Conservation (phyloP, 2,113 vertebrate species). For the Paradoxurus hermaphroditus region DNA sequence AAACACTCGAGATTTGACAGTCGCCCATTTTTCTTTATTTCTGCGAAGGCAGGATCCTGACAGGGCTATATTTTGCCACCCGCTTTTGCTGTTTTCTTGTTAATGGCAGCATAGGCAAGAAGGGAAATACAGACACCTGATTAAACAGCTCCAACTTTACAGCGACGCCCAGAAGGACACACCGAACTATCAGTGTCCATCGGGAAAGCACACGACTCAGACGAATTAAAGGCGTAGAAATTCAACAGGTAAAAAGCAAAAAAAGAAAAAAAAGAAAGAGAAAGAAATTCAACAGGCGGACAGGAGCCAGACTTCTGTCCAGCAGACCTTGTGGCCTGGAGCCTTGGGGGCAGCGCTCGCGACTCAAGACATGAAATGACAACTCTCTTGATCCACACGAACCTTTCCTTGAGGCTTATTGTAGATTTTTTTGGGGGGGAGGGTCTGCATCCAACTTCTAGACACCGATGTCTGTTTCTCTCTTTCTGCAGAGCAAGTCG, state of each 20-base stretch:
- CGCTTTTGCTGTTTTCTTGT: constrained; percentile 80
- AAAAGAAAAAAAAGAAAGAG: neutral
- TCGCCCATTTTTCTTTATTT: constrained; percentile 86
- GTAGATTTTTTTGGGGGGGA: neutral
- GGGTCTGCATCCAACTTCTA: neutral
- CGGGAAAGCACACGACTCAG: neutral
- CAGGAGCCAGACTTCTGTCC: neutral
- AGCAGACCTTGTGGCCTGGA: neutral
- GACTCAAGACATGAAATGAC: neutral
- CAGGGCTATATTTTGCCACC: constrained; percentile 83
- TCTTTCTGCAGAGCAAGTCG: neutral
- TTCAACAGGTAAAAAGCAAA: constrained; percentile 10
- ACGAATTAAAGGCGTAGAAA: neutral
- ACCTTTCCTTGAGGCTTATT: neutral
- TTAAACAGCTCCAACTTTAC: constrained; percentile 81
- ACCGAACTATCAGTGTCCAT: constrained; percentile 38
- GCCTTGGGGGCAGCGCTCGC: neutral
- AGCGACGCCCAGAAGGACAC: constrained; percentile 63
- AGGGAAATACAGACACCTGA: constrained; percentile 78
- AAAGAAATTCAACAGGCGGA: constrained; percentile 19
- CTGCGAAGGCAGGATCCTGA: constrained; percentile 77
- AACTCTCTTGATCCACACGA: neutral
- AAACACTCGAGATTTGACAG: constrained; percentile 82
- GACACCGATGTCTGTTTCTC: neutral
- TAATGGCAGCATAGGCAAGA: constrained; percentile 78